phyloP scores from a whole-genome alignment of 1,140 invertebrate species.

The Heliothis virescens region DNA sequence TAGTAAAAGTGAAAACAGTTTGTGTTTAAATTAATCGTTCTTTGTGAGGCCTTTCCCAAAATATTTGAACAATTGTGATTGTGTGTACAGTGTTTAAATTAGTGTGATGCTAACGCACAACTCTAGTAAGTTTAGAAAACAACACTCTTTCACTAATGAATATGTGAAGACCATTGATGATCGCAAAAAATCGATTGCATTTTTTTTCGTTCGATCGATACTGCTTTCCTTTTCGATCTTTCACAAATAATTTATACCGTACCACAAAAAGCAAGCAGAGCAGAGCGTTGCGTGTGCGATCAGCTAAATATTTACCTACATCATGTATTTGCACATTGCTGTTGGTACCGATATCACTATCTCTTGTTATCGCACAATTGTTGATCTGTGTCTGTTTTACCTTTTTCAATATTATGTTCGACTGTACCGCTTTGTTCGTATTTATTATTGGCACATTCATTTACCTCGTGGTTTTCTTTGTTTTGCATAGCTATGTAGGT shows the following conservation, averaged over 20 bases:
- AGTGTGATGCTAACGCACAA: too few species aligned
- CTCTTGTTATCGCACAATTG: conserved; percentile 33
- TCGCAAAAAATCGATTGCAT: background rate
- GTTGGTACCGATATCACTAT: conserved; percentile 26
- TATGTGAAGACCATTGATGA: background rate
- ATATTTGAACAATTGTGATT: background rate
- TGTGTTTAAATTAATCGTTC: background rate
- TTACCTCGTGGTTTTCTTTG: background rate
- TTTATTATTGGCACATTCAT: background rate
- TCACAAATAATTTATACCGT: background rate
- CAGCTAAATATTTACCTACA: conserved; percentile 23
- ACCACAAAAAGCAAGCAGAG: conserved; percentile 5
- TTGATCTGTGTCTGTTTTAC: conserved; percentile 43
- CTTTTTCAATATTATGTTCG: conserved; percentile 30
- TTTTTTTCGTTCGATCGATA: conserved; percentile 10
- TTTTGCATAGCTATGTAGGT: conserved; percentile 12
- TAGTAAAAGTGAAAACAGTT: conserved; percentile 15
- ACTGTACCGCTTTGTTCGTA: background rate
- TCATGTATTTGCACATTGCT: conserved; percentile 43
- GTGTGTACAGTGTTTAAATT: background rate
- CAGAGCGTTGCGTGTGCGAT: conserved; percentile 16
- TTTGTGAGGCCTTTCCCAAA: background rate
- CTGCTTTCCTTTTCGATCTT: conserved; percentile 25
- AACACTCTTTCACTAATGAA: too few species aligned
- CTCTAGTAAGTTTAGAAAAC: too few species aligned